Conservation (phyloP, 1,140 invertebrate genomes). For the Drosophila simulans region DNA sequence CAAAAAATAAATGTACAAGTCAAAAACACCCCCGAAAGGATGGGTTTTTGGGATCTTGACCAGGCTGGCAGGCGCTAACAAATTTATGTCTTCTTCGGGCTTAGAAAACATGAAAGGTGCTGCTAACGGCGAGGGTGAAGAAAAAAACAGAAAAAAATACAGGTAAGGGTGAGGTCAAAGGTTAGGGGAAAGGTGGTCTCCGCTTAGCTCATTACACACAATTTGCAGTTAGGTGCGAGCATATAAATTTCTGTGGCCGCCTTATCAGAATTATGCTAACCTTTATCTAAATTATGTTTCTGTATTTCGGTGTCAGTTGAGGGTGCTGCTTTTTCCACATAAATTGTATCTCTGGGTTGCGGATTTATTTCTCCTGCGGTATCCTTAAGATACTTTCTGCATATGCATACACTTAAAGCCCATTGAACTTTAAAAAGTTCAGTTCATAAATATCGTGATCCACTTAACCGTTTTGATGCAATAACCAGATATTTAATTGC, state of each 20-base stretch:
- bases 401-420: neutral
- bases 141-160: neutral
- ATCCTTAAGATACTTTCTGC: neutral
- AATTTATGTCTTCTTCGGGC: conserved; percentile 80
- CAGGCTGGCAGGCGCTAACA: conserved; percentile 69
- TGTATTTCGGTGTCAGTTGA: conserved; percentile 1
- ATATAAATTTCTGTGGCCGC: conserved; percentile 67
- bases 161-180: conserved; percentile 9
- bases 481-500: conserved; percentile 40
- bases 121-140: conserved; percentile 55
- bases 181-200: conserved; percentile 32
- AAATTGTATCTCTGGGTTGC: conserved; percentile 14
- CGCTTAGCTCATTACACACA: conserved; percentile 81
- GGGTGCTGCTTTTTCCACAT: conserved; percentile 15
- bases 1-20: conserved; percentile 9
- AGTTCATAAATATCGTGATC: conserved; percentile 34
- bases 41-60: conserved; percentile 55
- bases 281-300: conserved; percentile 76
- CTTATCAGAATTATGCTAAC: conserved; percentile 74
- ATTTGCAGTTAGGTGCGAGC: conserved; percentile 83
- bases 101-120: conserved; percentile 74
- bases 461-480: conserved; percentile 19
- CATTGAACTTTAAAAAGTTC: neutral
- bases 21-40: conserved; percentile 55
- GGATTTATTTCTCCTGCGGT: conserved; percentile 11